Evolutionary conservation across 2,797 vertebrate genomes (phyloP).

Genomic region (Muscicapa striata): DNA sequence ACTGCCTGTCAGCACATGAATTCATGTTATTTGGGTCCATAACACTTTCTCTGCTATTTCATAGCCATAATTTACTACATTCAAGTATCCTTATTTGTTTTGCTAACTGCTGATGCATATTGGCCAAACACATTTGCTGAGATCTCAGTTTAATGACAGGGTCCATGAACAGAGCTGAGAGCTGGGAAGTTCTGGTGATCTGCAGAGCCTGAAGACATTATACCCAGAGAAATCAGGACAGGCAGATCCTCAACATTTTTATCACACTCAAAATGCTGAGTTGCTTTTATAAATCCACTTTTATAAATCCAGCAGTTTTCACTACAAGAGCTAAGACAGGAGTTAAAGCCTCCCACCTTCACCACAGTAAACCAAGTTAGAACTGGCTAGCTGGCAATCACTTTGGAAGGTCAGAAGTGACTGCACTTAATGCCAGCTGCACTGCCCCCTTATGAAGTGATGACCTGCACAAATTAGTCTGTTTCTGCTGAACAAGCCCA

Average conservation of each 20-base stretch:
- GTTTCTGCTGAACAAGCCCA: neutral
- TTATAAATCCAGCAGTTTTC: too few species aligned
- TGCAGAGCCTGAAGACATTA: neutral
- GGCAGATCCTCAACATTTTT: neutral
- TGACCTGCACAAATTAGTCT: neutral
- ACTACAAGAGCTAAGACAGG: neutral
- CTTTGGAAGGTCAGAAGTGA: neutral
- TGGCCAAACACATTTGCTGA: neutral
- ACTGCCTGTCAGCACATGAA: neutral
- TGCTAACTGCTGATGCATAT: neutral
- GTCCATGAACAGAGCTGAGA: neutral
- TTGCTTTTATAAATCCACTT: neutral
- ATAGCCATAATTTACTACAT: neutral
- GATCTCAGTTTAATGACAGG: neutral
- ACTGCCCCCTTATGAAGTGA: neutral
- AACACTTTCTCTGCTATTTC: constrained; percentile 19
- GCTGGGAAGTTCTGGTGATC: neutral
- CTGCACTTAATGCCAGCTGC: neutral
- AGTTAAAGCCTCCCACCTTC: neutral
- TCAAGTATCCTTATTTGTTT: constrained; percentile 9
- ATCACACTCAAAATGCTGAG: neutral
- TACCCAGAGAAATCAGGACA: neutral
- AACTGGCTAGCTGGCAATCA: neutral
- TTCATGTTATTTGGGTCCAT: neutral
- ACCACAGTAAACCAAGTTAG: neutral